Evolutionary conservation across 2,113 vertebrate species (phyloP).

Genomic region (Drymodes brunneopygia): DNA sequence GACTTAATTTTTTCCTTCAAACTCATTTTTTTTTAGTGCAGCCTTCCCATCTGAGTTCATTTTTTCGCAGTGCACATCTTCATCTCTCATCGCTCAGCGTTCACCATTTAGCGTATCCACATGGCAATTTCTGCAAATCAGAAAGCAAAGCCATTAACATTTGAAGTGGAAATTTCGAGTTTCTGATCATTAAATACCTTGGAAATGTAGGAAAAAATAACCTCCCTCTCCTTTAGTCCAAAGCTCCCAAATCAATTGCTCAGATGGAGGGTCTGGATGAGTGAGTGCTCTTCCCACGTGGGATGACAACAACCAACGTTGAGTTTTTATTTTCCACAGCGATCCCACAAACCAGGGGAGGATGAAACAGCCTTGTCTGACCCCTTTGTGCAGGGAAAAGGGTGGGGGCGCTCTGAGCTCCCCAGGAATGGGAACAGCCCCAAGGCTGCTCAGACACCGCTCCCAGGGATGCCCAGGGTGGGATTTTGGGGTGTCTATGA

Average conservation of each 20-base stretch:
- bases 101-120: neutral
- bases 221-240: neutral
- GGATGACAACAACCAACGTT: fast-evolving
- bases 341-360: fast-evolving
- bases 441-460: fast-evolving
- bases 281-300: neutral
- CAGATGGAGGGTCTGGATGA: neutral
- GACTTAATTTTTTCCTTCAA: neutral
- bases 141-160: constrained; percentile 9
- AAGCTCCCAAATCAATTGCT: neutral
- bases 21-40: neutral
- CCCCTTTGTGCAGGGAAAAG: fast-evolving
- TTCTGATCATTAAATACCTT: neutral
- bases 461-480: neutral
- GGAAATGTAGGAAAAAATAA: neutral
- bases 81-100: neutral
- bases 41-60: neutral
- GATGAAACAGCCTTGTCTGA: fast-evolving
- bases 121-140: neutral
- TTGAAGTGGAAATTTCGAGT: neutral
- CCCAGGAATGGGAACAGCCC: neutral
- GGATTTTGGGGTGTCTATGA: neutral
- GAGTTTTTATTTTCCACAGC: fast-evolving
- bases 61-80: neutral
- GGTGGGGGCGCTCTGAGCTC: neutral